These are phyloP conservation scores for Drosophila orena DNA, from an alignment of 1,140 invertebrate genomes.

Conservation along the genomic window DNA sequence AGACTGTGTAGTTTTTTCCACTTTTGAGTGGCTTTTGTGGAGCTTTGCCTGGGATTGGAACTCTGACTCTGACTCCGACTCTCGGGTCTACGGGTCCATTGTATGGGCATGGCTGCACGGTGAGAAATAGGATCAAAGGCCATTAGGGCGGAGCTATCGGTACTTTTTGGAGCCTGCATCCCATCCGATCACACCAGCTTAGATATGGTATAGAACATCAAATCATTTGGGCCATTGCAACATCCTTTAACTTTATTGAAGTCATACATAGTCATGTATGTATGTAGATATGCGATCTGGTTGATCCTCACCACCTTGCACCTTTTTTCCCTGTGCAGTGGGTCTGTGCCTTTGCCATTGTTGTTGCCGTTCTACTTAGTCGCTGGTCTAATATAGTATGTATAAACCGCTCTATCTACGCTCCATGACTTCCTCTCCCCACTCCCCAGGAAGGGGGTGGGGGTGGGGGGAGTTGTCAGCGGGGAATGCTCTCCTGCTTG, in stretches of 20 bases:
- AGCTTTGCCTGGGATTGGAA: constrained; percentile 66
- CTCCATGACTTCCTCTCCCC: constrained; percentile 60
- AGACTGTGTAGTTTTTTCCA: constrained; percentile 77
- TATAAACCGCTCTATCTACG: constrained; percentile 56
- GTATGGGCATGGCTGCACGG: constrained; percentile 3
- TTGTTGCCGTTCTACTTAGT: constrained; percentile 71
- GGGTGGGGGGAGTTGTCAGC: neutral
- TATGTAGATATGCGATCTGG: neutral
- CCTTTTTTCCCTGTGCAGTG: constrained; percentile 10
- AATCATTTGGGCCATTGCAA: neutral
- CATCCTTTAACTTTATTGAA: too few species aligned
- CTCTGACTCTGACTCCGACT: constrained; percentile 26
- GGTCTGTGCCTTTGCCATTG: constrained; percentile 45
- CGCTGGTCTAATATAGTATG: constrained; percentile 51
- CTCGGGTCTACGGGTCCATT: constrained; percentile 7
- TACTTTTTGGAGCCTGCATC: too few species aligned
- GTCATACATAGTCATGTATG: neutral
- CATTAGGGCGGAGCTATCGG: neutral
- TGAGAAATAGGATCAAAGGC: constrained; percentile 3
- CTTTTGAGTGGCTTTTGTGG: constrained; percentile 71
- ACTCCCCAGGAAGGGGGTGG: constrained; percentile 3
- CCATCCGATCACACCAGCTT: too few species aligned
- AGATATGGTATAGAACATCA: too few species aligned
- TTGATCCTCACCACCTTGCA: neutral
- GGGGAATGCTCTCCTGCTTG: constrained; percentile 43